Evolutionary conservation across 2,797 vertebrate species (phyloP).

Genomic region (Phalanger gymnotis): DNA sequence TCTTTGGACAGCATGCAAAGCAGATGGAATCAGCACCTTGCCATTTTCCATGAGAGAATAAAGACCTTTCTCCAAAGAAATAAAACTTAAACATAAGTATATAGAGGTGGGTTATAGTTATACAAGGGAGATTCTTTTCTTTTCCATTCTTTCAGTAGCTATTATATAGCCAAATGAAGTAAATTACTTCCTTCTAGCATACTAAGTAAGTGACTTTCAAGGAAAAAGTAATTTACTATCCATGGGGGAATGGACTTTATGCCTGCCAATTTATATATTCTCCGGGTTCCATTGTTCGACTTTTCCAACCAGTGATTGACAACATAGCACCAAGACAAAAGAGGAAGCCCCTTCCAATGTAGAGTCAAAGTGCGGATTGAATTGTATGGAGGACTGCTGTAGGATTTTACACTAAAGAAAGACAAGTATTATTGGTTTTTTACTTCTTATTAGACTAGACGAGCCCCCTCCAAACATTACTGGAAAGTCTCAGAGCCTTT

Average conservation of each 20-base stretch:
- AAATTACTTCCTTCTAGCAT: conserved; percentile 66
- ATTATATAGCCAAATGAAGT: conserved; percentile 59
- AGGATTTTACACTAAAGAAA: not conserved
- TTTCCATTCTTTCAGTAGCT: conserved; percentile 30
- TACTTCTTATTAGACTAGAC: not conserved
- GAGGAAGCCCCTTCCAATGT: not conserved
- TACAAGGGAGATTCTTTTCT: not conserved
- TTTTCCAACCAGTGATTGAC: not conserved
- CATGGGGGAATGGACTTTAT: conserved; percentile 35
- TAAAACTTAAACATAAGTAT: not conserved
- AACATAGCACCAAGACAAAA: not conserved
- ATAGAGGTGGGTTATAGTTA: conserved; percentile 59
- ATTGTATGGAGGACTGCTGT: not conserved
- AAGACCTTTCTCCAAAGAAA: not conserved
- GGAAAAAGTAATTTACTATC: conserved; percentile 67
- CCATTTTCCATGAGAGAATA: not conserved
- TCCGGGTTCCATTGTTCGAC: conserved; percentile 47
- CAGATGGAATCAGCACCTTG: not conserved
- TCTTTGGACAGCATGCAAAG: not conserved
- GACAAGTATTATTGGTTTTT: not conserved
- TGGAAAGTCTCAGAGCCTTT: not conserved
- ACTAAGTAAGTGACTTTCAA: conserved; percentile 68
- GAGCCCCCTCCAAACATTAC: not conserved
- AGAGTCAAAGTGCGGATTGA: not conserved
- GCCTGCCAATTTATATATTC: conserved; percentile 44